Conservation (phyloP, 2,113 vertebrate species). For the Noturus placidus region DNA sequence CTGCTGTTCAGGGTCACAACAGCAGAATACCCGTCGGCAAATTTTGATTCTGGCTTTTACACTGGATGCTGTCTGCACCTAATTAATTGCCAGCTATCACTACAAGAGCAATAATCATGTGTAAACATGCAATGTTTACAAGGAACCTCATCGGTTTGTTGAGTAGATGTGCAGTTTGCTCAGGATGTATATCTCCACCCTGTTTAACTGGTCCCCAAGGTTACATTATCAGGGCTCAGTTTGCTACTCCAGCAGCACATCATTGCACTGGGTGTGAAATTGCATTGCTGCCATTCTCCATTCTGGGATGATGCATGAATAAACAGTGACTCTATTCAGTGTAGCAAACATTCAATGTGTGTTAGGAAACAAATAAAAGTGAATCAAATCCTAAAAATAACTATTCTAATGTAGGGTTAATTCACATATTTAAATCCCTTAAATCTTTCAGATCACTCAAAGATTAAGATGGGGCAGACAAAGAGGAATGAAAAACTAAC, state of each 20-base stretch:
- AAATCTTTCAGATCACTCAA: neutral
- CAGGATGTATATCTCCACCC: conserved; percentile 35
- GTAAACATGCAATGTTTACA: conserved; percentile 43
- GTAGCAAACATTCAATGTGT: conserved; percentile 22
- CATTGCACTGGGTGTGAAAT: conserved; percentile 43
- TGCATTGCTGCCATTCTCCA: conserved; percentile 35
- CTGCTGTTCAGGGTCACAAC: too few species aligned
- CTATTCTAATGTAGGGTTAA: too few species aligned
- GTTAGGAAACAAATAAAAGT: conserved; percentile 8
- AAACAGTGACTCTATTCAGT: neutral
- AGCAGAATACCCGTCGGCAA: too few species aligned
- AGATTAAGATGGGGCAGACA: neutral
- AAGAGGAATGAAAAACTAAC: neutral
- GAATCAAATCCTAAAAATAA: neutral
- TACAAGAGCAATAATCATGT: conserved; percentile 23
- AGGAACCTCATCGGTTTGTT: conserved; percentile 27
- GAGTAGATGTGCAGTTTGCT: conserved; percentile 33
- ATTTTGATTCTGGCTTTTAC: too few species aligned
- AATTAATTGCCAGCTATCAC: conserved; percentile 36
- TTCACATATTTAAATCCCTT: conserved; percentile 3
- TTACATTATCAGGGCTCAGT: conserved; percentile 20
- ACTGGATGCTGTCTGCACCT: neutral
- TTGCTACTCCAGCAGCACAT: conserved; percentile 36
- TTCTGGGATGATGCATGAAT: conserved; percentile 27
- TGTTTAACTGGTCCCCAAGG: conserved; percentile 28